Base-by-base conservation (phyloP, 2,113 vertebrate genomes). In the Melanotaenia duboulayi region DNA sequence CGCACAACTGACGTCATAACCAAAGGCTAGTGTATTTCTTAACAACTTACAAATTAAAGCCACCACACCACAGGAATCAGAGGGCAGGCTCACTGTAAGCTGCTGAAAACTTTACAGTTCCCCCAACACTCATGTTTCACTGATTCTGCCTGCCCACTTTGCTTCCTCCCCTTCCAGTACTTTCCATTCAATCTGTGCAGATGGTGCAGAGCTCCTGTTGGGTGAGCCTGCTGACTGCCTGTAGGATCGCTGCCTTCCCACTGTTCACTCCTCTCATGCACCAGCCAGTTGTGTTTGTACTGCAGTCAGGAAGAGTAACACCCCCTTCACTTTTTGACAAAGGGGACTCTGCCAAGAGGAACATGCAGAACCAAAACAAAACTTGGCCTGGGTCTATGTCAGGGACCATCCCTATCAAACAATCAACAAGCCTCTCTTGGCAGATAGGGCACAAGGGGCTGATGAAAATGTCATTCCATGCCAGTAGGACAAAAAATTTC, bases 301-400 rank as follows among this genome's bases (percentile, higher is more conserved):
- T 78, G 28, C 39, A 66, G 65, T 63, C 51, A 63, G 68, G 81
- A 79, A 71, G 59, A 57, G 44, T 54, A 80, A 71, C 61, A 50
- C 58, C 11, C 58, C 4, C 57, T 13, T 32, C 42, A 65, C 35
- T 71, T 46, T 74, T 64, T 40, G 32, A 78, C 52, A 76, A 74
- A 85, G 67, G 67, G 17, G 25, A 58, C 69, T 63, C 72, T 42
- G 23, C 51, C 52, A 49, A 83, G 58, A 32, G 28, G 46, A 75
- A 70, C 58, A 65, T 56, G 42, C 58, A 40, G 59, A 81, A 78
- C 59, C 65, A 82, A 83, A 85, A 81, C 63, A 81, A 83, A 68
- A 80, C 54, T 20, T 71, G 85, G 76, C 76, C 44, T 6, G 0
- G 25, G 48, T 17, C 66, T 58, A 70, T 24, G 2, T 46, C 57